Evolutionary conservation across 2,113 vertebrate genomes (phyloP).

Genomic region (Morone chrysops): DNA sequence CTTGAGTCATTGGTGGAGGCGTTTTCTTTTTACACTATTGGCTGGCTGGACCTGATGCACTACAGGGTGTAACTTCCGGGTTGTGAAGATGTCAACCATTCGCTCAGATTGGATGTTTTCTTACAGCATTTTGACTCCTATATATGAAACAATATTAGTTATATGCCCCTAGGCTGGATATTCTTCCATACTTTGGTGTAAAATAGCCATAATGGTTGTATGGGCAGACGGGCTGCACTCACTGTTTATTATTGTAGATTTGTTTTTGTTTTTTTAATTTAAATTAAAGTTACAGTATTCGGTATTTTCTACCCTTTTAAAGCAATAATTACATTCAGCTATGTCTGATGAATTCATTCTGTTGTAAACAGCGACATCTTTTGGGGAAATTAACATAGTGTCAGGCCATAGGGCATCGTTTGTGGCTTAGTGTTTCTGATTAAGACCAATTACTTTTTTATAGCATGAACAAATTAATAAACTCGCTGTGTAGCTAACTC

Average conservation of each 20-base stretch:
- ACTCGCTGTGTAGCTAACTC: not conserved
- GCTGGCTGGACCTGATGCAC: conserved; percentile 52
- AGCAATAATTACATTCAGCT: not conserved
- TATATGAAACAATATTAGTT: not conserved
- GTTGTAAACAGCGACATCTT: conserved; percentile 50
- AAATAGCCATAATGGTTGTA: not conserved
- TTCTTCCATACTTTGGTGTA: not conserved
- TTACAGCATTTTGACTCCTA: not conserved
- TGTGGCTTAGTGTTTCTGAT: not conserved
- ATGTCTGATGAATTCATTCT: fast-evolving
- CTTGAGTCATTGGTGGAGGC: conserved; percentile 78
- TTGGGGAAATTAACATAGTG: not conserved
- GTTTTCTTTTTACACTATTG: conserved; percentile 59
- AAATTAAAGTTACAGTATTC: not conserved
- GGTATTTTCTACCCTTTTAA: not conserved
- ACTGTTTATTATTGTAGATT: not conserved
- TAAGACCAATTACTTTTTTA: not conserved
- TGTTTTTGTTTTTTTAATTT: conserved; percentile 9
- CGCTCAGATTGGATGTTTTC: not conserved
- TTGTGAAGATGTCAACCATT: conserved; percentile 39
- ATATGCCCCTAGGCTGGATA: not conserved
- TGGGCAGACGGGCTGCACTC: not conserved
- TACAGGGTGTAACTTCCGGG: conserved; percentile 78
- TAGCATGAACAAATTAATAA: not conserved
- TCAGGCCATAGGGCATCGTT: not conserved